These are phyloP conservation scores for Tricholaema leucomelas DNA, from an alignment of 2,113 vertebrate genomes.

Conservation along the genomic window DNA sequence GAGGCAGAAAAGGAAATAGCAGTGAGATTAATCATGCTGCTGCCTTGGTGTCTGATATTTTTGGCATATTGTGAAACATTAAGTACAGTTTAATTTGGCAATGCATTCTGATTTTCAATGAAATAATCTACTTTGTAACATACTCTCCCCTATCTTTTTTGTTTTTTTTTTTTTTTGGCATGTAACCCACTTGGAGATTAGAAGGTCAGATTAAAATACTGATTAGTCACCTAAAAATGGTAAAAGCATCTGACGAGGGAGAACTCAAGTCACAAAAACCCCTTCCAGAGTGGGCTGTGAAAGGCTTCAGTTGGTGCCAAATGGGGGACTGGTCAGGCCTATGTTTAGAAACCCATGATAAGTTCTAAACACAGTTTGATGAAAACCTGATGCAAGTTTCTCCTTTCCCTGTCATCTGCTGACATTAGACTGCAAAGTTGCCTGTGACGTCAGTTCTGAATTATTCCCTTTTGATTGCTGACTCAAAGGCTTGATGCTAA, in stretches of 20 bases:
- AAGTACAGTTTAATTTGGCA: constrained; percentile 49
- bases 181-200: not conserved
- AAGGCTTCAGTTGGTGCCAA: constrained; percentile 35
- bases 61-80: constrained; percentile 52
- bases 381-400: constrained; percentile 61
- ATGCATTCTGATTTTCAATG: constrained; percentile 35
- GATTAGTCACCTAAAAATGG: constrained; percentile 43
- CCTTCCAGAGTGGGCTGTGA: constrained; percentile 21
- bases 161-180: constrained; percentile 32
- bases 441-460: constrained; percentile 63
- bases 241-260: constrained; percentile 1
- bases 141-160: not conserved
- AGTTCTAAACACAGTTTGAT: constrained; percentile 61
- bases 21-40: constrained; percentile 69
- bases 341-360: constrained; percentile 60
- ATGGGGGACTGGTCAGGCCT: constrained; percentile 32
- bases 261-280: constrained; percentile 30
- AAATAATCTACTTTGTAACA: constrained; percentile 31
- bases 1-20: constrained; percentile 25
- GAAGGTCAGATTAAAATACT: constrained; percentile 30
- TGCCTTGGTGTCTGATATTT: constrained; percentile 70
- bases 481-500: constrained; percentile 42
- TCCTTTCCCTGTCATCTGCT: constrained; percentile 35
- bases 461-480: constrained; percentile 63
- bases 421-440: constrained; percentile 60